Conservation (phyloP, 1,140 invertebrate species). For the Aphis gossypii region DNA sequence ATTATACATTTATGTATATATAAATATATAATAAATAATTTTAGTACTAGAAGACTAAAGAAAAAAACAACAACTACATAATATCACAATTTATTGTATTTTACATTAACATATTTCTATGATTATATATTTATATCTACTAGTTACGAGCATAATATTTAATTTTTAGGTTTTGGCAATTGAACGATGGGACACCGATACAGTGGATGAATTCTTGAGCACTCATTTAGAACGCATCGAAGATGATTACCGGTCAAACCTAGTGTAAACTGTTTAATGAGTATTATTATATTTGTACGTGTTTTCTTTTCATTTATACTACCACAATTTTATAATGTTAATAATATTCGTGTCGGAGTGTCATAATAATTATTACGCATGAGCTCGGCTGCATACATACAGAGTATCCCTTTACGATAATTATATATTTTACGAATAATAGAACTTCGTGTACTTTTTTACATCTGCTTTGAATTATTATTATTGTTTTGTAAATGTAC, state of each 20-base stretch:
- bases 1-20: background rate
- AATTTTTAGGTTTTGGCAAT: slow-evolving; percentile 79
- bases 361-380: background rate
- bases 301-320: background rate
- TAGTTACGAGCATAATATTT: background rate
- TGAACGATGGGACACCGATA: slow-evolving; percentile 97
- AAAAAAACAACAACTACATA: background rate
- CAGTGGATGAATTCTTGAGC: slow-evolving; percentile 91
- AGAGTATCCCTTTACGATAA: background rate
- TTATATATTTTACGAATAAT: background rate
- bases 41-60: background rate
- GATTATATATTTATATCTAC: too few relatives aligned
- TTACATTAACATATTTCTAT: background rate
- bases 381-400: background rate
- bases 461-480: background rate
- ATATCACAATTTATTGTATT: background rate
- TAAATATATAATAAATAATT: background rate
- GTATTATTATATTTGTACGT: background rate
- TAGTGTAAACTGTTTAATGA: slow-evolving; percentile 33
- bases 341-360: background rate
- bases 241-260: slow-evolving; percentile 59
- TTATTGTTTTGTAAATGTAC: background rate
- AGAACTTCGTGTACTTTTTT: background rate
- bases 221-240: slow-evolving; percentile 76
- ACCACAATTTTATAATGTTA: background rate